Base-by-base conservation (phyloP, 2,888 invertebrate genomes). In the Acheta domesticus region DNA sequence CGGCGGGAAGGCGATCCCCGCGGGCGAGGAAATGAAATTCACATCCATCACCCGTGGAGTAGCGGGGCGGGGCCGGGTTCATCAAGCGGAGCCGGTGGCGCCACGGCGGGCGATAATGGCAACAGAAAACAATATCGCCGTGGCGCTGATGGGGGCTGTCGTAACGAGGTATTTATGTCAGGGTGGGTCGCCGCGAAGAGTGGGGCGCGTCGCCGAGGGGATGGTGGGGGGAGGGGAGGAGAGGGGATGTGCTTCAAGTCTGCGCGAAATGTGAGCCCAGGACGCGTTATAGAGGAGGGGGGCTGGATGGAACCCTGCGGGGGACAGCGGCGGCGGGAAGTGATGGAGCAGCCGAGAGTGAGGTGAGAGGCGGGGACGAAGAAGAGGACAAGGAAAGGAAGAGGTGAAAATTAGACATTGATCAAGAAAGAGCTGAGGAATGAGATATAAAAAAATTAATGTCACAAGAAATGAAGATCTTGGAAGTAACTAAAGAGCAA, bases 141-240 rank as follows among this genome's bases (percentile, higher is more conserved):
- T 62, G 62, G n/a, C 62, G 36, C 62, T n/a, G 62, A 14, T 62
- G 62, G 62, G n/a, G 62, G 62, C 62, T n/a, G 62, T 62, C 62
- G 62, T 62, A 62, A 62, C 62, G 62, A 62, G 62, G 62, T 62
- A 62, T 62, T 62, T 62, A 62, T 62, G 62, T 14, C 62, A 62
- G 14, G 62, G 62, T 62, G n/a, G n/a, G 62, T 62, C 62, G 62
- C n/a, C 62, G 62, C 62, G 14, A 16, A n/a, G n/a, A 62, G 62
- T 19, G 62, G 62, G 62, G n/a, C 62, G n/a, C 62, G 62, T 8
- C 16, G 62, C 8, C n/a, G 62, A 62, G 62, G n/a, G 62, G 14
- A 11, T 0, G 62, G n/a, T 4, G 5, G 62, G 5, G 62, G n/a
- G 62, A n/a, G n/a, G n/a, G n/a, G n/a, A n/a, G n/a, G 62, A 5